A percentile compares a stretch with the other conserved stretches of the same genome.
Evolutionary conservation across 2,888 invertebrate genomes (phyloP).

Genomic region (Holacanthella duospinosa): DNA sequence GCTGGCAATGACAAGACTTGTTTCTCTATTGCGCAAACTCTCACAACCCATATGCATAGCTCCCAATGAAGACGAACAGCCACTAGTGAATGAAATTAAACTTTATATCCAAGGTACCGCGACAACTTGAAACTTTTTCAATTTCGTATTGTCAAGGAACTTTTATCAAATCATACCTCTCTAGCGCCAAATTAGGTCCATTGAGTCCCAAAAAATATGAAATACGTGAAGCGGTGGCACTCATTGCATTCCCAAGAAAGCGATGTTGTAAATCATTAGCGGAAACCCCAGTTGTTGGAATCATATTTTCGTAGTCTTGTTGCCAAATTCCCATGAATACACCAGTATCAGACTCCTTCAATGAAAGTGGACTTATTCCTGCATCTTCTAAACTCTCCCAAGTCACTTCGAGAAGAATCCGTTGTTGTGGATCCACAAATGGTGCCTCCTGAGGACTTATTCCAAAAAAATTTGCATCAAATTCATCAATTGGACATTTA

Average conservation of each 20-base stretch:
- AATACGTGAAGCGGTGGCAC: constrained; percentile 14
- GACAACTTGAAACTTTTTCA: neutral
- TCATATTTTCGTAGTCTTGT: neutral
- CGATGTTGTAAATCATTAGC: neutral
- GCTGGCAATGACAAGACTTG: constrained; percentile 18
- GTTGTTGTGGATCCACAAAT: constrained; percentile 7
- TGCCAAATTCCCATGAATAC: neutral
- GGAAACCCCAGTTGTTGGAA: neutral
- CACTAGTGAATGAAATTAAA: constrained; percentile 5
- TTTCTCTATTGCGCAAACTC: constrained; percentile 17
- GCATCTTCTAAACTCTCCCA: constrained; percentile 2
- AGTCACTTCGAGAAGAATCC: neutral
- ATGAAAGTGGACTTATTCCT: neutral
- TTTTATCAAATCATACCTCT: constrained; percentile 3
- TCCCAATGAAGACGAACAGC: constrained; percentile 25
- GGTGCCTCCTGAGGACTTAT: neutral
- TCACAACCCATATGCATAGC: constrained; percentile 24
- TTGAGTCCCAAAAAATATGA: constrained; percentile 20
- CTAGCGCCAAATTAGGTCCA: constrained; percentile 20
- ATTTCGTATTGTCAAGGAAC: neutral
- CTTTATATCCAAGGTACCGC: neutral
- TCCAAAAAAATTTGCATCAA: constrained; percentile 4
- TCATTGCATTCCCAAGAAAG: constrained; percentile 22
- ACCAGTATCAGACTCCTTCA: neutral
- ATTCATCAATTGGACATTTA: constrained; percentile 1